Base-by-base conservation (phyloP, 2,888 invertebrate genomes). In the Crioceris asparagi region DNA sequence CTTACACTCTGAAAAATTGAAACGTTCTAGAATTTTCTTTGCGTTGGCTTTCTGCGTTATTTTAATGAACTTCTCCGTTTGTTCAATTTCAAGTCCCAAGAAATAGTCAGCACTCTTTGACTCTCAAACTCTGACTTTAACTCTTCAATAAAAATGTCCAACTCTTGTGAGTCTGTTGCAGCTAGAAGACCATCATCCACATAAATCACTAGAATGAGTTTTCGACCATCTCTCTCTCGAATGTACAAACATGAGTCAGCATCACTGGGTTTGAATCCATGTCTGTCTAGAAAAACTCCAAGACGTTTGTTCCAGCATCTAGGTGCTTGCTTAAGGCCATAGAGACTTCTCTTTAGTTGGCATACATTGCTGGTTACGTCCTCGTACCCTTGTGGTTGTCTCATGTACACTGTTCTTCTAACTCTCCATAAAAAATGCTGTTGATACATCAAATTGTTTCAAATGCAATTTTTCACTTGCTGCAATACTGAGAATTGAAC, bases 401-500 rank as follows among this genome's bases (percentile, higher is more conserved):
- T 21, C 45, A 49, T 45, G 36, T 32, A 51, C 11, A 51, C 29
- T n/a, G 17, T 19, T 31, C 31, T 4, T 31, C 25, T 14, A 40
- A 19, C 10, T 47, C 38, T 21, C 43, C 32, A 32, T 32, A 16
- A 32, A 11, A 17, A 32, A 32, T 17, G 32, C 32, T 2, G 32
- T 16, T 17, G 15, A 3, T 8, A 32, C 48, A 44, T 56, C 53
- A 41, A 57, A 55, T 35, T 55, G 51, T 19, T 16, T 35, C 10
- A 56, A 32, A 21, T 42, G 17, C 47, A 55, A 45, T 3, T 44
- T 44, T 32, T 52, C 40, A 12, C 31, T 46, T 14, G 30, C 35
- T 11, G 29, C 52, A 21, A 55, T 35, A 23, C 47, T 46, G n/a
- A n/a, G n/a, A n/a, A n/a, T n/a, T n/a, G n/a, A n/a, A n/a, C n/a